Evolutionary conservation across 2,888 invertebrate genomes (phyloP), one percentile per base, ranked within the genome.

Genomic region (Stenurella melanura): DNA sequence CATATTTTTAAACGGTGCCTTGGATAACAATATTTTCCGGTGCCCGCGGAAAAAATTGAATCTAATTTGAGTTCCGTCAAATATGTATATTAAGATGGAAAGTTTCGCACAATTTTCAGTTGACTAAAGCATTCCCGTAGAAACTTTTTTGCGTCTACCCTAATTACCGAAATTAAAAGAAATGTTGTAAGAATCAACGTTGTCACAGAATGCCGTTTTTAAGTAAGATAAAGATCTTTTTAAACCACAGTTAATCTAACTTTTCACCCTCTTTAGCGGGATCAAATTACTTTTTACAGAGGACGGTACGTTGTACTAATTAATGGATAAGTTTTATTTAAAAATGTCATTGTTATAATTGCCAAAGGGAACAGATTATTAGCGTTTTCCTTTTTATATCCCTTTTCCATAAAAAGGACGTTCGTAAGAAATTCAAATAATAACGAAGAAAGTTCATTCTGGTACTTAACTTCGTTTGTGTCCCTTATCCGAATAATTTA

Each of bases 201-300:
- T 78, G 80, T 77, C 76, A 74, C 77, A 74, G 77, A 68, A 70
- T 71, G 69, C 68, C 50, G 71, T 63, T 74, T 74, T 77, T 78
- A 80, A 78, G 74, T 74, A 78, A 79, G 78, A 79, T 73, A 67
- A 75, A 79, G 81, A 78, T 79, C 81, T 78, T 76, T 81, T 81
- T 81, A 69, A 73, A 77, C 75, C 76, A 70, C 76, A 76, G 78
- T 79, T 81, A 78, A 78, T 79, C 79, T 78, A 79, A 81, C 80
- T 81, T 81, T 81, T 81, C 81, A 77, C 79, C 78, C 79, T 78
- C 75, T 78, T 80, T 76, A 76, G 61, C 73, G 75, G 66, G 72
- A 77, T 78, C 77, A 77, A 79, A 79, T 79, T 79, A 76, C 76
- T 77, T 78, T 74, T 74, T 76, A 15, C 57, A 10, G 58, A 17